These are phyloP conservation scores for Enhydra lutris DNA, from an alignment of 2,113 vertebrate genomes.

Conservation along the genomic window DNA sequence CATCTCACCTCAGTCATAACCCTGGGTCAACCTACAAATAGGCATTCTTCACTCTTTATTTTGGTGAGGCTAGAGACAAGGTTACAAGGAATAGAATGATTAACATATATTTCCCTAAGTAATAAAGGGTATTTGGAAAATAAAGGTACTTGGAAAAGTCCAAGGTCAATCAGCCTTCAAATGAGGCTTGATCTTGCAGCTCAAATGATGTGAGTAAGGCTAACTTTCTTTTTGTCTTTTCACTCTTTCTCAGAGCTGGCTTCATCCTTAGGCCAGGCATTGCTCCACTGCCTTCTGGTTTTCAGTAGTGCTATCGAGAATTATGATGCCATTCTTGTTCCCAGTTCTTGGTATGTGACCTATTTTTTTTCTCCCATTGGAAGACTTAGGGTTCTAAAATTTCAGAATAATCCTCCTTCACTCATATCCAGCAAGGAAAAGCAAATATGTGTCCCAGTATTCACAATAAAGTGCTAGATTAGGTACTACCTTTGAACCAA, in stretches of 20 bases:
- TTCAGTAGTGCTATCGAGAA: not conserved
- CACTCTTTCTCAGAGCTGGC: not conserved
- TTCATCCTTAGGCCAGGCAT: not conserved
- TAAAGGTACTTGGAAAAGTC: not conserved
- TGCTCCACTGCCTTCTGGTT: not conserved
- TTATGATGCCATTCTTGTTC: not conserved
- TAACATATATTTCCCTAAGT: not conserved
- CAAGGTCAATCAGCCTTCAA: not conserved
- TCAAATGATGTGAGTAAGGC: not conserved
- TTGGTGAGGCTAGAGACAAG: not conserved
- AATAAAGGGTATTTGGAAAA: not conserved
- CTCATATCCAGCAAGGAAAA: not conserved
- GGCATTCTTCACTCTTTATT: not conserved
- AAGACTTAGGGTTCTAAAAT: not conserved
- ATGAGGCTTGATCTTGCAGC: not conserved
- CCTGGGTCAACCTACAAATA: not conserved
- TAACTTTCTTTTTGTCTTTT: not conserved
- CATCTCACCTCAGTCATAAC: not conserved
- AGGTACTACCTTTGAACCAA: not conserved
- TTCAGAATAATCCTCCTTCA: not conserved
- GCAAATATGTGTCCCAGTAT: not conserved
- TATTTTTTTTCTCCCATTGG: not conserved
- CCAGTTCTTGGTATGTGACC: not conserved
- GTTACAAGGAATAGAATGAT: not conserved
- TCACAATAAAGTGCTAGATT: not conserved